These are phyloP conservation scores for Polyploca ridens DNA, from an alignment of 2,888 invertebrate species.

Conservation along the genomic window DNA sequence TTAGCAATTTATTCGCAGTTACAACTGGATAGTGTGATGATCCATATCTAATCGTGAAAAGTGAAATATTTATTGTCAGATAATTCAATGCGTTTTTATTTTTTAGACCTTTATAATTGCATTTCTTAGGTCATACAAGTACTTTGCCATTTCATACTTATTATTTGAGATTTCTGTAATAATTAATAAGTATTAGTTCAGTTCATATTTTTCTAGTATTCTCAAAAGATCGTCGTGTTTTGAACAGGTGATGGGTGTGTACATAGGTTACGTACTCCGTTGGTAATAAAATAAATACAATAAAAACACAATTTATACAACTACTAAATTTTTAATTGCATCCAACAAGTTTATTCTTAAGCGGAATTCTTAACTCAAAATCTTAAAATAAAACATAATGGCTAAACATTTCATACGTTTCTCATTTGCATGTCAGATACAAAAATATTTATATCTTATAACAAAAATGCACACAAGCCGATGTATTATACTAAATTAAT, in stretches of 20 bases:
- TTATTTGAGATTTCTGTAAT: too few relatives aligned
- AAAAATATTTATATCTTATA: slow-evolving; percentile 80
- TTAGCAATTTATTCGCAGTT: slow-evolving; percentile 7
- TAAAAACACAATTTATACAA: slow-evolving; percentile 53
- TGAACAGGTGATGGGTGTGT: not conserved
- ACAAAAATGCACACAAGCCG: slow-evolving; percentile 77
- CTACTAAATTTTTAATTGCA: slow-evolving; percentile 80
- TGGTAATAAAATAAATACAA: slow-evolving; percentile 17
- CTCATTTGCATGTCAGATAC: slow-evolving; percentile 72
- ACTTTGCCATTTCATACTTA: too few relatives aligned
- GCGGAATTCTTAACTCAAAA: slow-evolving; percentile 71
- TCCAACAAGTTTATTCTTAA: slow-evolving; percentile 81
- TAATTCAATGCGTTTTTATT: not conserved
- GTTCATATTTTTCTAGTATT: too few relatives aligned
- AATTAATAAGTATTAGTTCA: too few relatives aligned
- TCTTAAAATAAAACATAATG: slow-evolving; percentile 76
- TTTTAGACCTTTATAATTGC: not conserved
- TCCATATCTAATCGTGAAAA: not conserved
- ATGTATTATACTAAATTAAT: slow-evolving; percentile 70
- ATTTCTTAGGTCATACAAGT: too few relatives aligned
- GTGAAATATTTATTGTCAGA: not conserved
- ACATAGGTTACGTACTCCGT: not conserved
- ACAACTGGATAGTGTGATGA: not conserved
- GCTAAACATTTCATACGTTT: slow-evolving; percentile 68
- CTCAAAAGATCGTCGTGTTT: too few relatives aligned